Evolutionary conservation across 2,797 vertebrate genomes (phyloP), one percentile per base, ranked within the genome.

Genomic region (Tinamus major): DNA sequence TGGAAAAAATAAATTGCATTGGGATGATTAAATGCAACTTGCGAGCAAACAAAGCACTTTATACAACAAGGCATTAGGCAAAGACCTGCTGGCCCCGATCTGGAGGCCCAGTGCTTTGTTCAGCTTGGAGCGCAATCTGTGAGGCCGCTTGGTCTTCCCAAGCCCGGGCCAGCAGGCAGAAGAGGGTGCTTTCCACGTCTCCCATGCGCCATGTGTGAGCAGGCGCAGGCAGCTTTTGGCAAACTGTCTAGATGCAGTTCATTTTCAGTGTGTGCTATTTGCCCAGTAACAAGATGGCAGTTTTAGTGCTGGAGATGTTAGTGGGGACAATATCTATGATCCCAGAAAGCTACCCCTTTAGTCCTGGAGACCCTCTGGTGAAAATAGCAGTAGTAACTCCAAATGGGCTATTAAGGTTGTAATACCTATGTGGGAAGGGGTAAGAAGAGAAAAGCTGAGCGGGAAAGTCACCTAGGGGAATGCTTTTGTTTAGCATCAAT

Each of bases 111-210:
- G 48, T 0, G 1, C 64, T 14, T 33, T 10, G 23, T 24, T 76
- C 48, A 55, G 31, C 2, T 37, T 16, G 39, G 15, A 55, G 56
- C 5, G 11, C 20, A n/a, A 26, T 29, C 51, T 1, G 1, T 0
- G 17, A 29, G 0, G 1, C 1, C 2, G 5, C 10, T 13, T 1
- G 4, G 42, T 55, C 20, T 72, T 39, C 35, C 48, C 0, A 1
- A 51, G 59, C 63, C 12, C 12, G 0, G 27, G 1, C 37, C 0
- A 1, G 35, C 0, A 0, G 8, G 27, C n/a, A 49, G 13, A 14
- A 6, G 17, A 8, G 16, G 33, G 7, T 19, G 16, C 18, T 56
- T 4, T 16, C 33, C 21, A 56, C 42, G 13, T 75, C 42, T 1
- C 53, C 8, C 35, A 35, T 6, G 14, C 10, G 44, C 14, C 14